A percentile compares a stretch with the other conserved stretches of the same genome.
These are phyloP conservation scores for Clarias macrocephalus DNA, from an alignment of 2,113 vertebrate species.

Conservation along the genomic window DNA sequence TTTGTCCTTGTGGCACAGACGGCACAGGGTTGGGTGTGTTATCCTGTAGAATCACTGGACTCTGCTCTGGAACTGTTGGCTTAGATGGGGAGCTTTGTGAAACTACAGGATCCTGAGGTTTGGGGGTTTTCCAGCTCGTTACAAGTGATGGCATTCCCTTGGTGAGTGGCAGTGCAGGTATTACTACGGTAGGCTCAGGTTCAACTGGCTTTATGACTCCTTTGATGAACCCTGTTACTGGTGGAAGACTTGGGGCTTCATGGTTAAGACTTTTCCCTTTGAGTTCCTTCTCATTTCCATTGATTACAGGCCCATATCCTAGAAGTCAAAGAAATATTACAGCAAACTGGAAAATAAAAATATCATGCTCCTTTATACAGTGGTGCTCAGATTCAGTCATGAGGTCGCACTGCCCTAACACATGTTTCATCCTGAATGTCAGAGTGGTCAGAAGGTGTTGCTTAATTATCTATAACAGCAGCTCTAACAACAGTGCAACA, in stretches of 20 bases:
- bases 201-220: neutral
- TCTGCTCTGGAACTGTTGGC: neutral
- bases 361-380: neutral
- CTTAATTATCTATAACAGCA: neutral
- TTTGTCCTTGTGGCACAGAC: neutral
- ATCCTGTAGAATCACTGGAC: neutral
- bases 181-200: slow-evolving; percentile 7
- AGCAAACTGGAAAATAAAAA: neutral
- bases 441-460: neutral
- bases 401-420: neutral
- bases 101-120: slow-evolving; percentile 9
- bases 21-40: neutral
- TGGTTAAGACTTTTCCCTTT: slow-evolving; percentile 55
- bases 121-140: slow-evolving; percentile 2
- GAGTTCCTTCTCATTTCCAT: slow-evolving; percentile 48
- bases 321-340: slow-evolving; percentile 45
- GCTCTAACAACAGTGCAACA: neutral
- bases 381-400: neutral
- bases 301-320: slow-evolving; percentile 59
- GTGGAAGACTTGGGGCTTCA: neutral
- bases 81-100: slow-evolving; percentile 22
- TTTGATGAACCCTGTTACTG: slow-evolving; percentile 23
- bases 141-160: neutral
- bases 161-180: neutral
- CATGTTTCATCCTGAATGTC: neutral